These are phyloP conservation scores for Apocheima hispidaria DNA, from an alignment of 2,888 invertebrate genomes.

Conservation along the genomic window DNA sequence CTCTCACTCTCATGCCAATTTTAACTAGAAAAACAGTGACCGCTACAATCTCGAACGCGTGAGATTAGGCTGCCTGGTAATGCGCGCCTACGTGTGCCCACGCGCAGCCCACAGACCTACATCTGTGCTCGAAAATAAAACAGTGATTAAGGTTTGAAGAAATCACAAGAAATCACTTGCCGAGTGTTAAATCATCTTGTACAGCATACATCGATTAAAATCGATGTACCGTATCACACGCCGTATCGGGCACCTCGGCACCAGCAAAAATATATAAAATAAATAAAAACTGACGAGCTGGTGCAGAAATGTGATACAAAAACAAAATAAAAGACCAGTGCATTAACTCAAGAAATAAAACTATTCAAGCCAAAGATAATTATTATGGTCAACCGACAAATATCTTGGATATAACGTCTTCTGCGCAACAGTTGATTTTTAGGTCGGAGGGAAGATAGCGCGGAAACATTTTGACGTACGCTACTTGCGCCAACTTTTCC, in stretches of 20 bases:
- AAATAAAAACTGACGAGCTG: background rate
- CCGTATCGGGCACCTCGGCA: too few relatives aligned
- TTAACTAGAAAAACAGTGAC: background rate
- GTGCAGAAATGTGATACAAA: background rate
- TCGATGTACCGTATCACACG: too few relatives aligned
- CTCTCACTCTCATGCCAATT: background rate
- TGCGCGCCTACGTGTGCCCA: slow-evolving; percentile 46
- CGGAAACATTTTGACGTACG: too few relatives aligned
- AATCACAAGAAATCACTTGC: background rate
- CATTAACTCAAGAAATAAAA: background rate
- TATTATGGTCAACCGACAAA: too few relatives aligned
- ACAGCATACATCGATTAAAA: background rate
- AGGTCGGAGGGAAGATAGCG: too few relatives aligned
- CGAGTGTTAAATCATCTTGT: background rate
- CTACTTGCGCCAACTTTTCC: too few relatives aligned
- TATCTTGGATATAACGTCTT: too few relatives aligned
- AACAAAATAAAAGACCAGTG: background rate
- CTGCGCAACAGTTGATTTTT: too few relatives aligned
- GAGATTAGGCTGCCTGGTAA: slow-evolving; percentile 13
- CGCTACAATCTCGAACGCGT: background rate
- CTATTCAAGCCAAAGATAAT: background rate
- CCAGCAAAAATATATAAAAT: background rate
- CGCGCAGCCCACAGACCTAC: slow-evolving; percentile 40
- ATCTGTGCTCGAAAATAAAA: slow-evolving; percentile 12
- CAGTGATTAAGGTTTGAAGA: slow-evolving; percentile 12